A percentile compares a stretch with the other conserved stretches of the same genome.
These are phyloP conservation scores for Sardinella longiceps DNA, from an alignment of 2,797 vertebrate species.

Conservation along the genomic window DNA sequence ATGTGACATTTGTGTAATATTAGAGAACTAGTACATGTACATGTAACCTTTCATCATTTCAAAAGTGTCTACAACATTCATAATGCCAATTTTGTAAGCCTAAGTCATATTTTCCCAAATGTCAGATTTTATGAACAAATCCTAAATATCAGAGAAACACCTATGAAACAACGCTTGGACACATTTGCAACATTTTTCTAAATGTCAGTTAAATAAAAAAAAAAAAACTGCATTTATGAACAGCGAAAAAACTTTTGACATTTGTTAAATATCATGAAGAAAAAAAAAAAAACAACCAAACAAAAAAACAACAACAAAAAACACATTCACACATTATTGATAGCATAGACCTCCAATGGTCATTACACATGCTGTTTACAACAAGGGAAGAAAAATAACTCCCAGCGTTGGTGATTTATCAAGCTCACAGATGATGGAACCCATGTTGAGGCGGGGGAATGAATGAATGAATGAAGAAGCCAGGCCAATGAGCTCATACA, in stretches of 20 bases:
- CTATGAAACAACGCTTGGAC: background rate
- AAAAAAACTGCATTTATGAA: background rate
- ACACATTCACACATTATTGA: background rate
- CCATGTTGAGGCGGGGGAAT: background rate
- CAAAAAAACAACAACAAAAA: background rate
- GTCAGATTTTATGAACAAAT: background rate
- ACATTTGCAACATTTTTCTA: conserved; percentile 7
- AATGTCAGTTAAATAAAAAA: conserved; percentile 9
- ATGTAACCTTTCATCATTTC: background rate
- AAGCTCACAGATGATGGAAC: background rate
- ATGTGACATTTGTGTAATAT: background rate
- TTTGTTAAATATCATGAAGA: conserved; percentile 9
- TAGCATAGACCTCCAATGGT: background rate
- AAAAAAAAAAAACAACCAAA: background rate
- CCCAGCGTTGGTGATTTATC: background rate
- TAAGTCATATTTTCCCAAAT: background rate
- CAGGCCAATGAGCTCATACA: background rate
- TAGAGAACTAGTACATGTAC: background rate
- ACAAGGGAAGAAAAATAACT: background rate
- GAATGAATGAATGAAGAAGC: background rate
- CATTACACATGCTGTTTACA: conserved; percentile 19
- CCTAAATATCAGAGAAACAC: conserved; percentile 9
- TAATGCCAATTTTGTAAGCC: background rate
- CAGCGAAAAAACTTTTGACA: conserved; percentile 5
- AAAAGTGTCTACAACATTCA: background rate